These are phyloP conservation scores for Pteronura brasiliensis DNA, from an alignment of 2,113 vertebrate species.

Conservation along the genomic window DNA sequence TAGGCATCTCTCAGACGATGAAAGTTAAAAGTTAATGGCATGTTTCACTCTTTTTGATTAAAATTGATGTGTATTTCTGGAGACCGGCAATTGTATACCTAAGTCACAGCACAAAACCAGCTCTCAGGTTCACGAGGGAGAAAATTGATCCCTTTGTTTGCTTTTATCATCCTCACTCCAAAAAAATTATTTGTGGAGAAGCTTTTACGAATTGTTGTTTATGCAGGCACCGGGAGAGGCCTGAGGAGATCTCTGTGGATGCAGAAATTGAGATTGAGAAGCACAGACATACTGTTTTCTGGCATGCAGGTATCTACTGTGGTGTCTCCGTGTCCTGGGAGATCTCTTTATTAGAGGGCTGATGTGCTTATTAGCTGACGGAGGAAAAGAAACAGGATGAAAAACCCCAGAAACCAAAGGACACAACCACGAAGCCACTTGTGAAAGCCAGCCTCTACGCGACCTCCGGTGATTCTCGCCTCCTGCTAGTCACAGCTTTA, in stretches of 20 bases:
- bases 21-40: slow-evolving; percentile 32
- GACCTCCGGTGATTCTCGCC: not conserved
- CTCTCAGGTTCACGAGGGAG: not conserved
- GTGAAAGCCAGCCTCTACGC: not conserved
- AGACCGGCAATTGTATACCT: not conserved
- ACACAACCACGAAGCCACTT: not conserved
- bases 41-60: slow-evolving; percentile 27
- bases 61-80: slow-evolving; percentile 25
- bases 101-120: not conserved
- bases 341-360: not conserved
- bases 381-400: not conserved
- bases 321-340: not conserved
- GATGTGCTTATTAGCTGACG: not conserved
- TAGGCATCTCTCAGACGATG: not conserved
- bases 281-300: not conserved
- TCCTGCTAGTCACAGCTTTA: not conserved
- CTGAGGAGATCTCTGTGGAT: not conserved
- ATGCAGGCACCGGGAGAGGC: not conserved
- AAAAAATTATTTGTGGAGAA: not conserved
- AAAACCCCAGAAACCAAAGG: not conserved
- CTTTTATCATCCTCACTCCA: not conserved
- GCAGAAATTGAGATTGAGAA: not conserved
- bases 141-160: not conserved
- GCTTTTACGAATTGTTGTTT: not conserved
- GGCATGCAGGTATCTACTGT: not conserved